phyloP scores from a whole-genome alignment of 1,140 invertebrate species.

The Goniozus legneri region DNA sequence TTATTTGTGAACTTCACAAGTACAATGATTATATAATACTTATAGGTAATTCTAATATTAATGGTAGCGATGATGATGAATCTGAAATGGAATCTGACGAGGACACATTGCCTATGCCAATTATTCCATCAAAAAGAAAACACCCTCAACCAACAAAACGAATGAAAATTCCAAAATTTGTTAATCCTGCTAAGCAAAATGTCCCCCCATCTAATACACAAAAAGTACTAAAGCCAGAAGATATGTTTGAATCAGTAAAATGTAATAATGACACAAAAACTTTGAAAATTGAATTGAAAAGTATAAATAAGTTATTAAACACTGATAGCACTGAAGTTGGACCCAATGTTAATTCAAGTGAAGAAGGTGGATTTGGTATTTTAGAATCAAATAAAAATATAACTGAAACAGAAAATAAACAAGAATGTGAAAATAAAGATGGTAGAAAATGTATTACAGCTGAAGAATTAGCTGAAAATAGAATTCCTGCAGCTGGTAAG shows the following conservation, averaged over 20 bases:
- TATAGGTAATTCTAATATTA: no score
- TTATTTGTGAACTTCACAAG: no score
- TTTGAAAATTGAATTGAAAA: constrained; percentile 66
- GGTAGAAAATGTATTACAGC: constrained; percentile 63
- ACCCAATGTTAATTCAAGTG: constrained; percentile 8
- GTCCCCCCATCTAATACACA: constrained; percentile 39
- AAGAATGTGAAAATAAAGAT: constrained; percentile 27
- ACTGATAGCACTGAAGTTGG: constrained; percentile 9
- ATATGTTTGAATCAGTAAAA: constrained; percentile 63
- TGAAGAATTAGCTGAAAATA: constrained; percentile 66
- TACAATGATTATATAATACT: no score
- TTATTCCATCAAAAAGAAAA: constrained; percentile 59
- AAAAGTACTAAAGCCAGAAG: constrained; percentile 54
- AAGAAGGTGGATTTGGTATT: constrained; percentile 52
- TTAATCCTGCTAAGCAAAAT: constrained; percentile 51
- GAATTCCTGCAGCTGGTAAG: constrained; percentile 62
- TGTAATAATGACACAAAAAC: constrained; percentile 50
- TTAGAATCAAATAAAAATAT: constrained; percentile 48
- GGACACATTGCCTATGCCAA: constrained; percentile 46
- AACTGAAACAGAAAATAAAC: constrained; percentile 24
- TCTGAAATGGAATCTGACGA: constrained; percentile 79
- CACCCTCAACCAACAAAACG: constrained; percentile 54
- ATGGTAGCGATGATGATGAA: constrained; percentile 57
- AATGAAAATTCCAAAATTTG: constrained; percentile 65
- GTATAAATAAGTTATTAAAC: constrained; percentile 43